These are phyloP conservation scores for Archips crataeganus DNA, from an alignment of 2,888 invertebrate genomes.

Conservation along the genomic window DNA sequence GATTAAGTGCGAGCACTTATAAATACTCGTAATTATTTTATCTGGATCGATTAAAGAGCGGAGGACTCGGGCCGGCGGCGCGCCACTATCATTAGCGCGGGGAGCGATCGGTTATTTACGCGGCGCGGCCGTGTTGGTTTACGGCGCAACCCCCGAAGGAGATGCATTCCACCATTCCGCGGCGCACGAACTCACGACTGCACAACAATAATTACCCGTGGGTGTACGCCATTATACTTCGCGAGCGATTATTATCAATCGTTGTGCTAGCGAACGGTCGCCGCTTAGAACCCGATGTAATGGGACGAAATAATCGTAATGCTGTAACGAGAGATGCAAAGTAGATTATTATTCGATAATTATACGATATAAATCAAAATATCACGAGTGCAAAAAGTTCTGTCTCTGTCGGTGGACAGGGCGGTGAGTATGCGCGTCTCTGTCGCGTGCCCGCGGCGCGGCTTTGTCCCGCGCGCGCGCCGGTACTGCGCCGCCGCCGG, in stretches of 20 bases:
- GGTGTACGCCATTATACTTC: conserved; percentile 86
- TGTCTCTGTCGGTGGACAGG: conserved; percentile 59
- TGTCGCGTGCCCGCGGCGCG: conserved; percentile 64
- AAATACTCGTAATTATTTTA: conserved; percentile 82
- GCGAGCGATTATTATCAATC: conserved; percentile 86
- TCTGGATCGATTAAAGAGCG: conserved; percentile 75
- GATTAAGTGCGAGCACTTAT: conserved; percentile 78
- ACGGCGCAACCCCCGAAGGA: conserved; percentile 85
- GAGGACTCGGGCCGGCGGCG: conserved; percentile 64
- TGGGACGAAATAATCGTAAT: conserved; percentile 84
- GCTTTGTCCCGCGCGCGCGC: conserved; percentile 65
- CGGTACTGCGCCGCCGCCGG: conserved; percentile 77
- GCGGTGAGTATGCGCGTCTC: conserved; percentile 54
- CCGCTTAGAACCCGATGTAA: conserved; percentile 82
- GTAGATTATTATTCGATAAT: conserved; percentile 83
- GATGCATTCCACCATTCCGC: conserved; percentile 84
- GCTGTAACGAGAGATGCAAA: conserved; percentile 85
- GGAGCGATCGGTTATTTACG: conserved; percentile 84
- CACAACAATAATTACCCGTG: conserved; percentile 86
- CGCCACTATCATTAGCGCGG: conserved; percentile 82
- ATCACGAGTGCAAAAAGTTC: conserved; percentile 63
- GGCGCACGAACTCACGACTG: conserved; percentile 85
- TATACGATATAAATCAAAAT: conserved; percentile 83
- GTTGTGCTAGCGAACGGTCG: conserved; percentile 82
- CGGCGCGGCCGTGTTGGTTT: conserved; percentile 79